Conservation (phyloP, 1,140 invertebrate genomes). For the Danaus plexippus region DNA sequence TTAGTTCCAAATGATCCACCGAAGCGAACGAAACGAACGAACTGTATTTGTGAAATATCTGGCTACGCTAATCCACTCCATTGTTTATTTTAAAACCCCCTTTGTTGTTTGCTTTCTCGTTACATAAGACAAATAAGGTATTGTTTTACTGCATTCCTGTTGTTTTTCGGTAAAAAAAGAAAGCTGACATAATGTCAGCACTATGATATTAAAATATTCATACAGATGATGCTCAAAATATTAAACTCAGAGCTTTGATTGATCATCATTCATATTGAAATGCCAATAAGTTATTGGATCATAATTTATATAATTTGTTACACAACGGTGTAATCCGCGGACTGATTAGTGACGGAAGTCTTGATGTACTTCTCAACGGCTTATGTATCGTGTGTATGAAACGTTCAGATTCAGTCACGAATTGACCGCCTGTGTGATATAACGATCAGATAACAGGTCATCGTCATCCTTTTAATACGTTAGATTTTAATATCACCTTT, state of each 20-base stretch:
- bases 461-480: no score
- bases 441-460: no score
- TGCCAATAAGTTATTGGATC: background rate
- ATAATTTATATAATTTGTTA: constrained; percentile 12
- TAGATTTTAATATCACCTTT: no score
- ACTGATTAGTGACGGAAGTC: constrained; percentile 15
- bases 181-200: no score
- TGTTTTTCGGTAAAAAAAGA: no score
- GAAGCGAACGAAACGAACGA: constrained; percentile 5
- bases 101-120: constrained; percentile 9
- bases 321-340: constrained; percentile 10
- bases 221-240: no score
- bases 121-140: constrained; percentile 5
- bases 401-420: constrained; percentile 32
- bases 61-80: constrained; percentile 13
- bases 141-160: no score
- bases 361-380: constrained; percentile 32
- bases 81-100: constrained; percentile 17
- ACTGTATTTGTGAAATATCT: constrained; percentile 12
- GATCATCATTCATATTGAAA: no score
- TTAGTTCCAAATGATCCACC: constrained; percentile 14
- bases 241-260: no score
- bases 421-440: constrained; percentile 27
- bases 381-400: constrained; percentile 20
- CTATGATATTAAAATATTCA: no score